These are phyloP conservation scores for Nycteola revayana DNA, from an alignment of 2,888 invertebrate genomes.

Conservation along the genomic window DNA sequence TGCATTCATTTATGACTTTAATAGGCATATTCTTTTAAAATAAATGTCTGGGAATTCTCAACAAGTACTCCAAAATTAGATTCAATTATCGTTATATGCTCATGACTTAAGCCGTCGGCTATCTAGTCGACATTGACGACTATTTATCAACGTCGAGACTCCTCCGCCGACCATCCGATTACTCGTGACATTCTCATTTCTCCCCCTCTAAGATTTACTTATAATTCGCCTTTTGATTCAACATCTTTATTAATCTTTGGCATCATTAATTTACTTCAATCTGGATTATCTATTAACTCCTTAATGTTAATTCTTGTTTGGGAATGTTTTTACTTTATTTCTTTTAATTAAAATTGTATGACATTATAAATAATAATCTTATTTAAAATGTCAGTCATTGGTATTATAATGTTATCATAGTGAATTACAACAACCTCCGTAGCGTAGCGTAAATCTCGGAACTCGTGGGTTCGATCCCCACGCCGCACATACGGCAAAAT, in stretches of 20 bases:
- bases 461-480: no score
- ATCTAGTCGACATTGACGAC: conserved; percentile 42
- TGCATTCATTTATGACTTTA: no score
- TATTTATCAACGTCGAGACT: conserved; percentile 72
- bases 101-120: conserved; percentile 15
- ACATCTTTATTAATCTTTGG: conserved; percentile 59
- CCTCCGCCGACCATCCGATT: conserved; percentile 67
- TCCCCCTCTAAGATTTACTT: conserved; percentile 62
- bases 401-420: no score
- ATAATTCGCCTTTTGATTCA: conserved; percentile 73
- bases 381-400: no score
- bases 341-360: conserved; percentile 5
- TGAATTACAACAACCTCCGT: no score
- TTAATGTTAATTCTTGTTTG: no score
- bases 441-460: no score
- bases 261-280: conserved; percentile 72
- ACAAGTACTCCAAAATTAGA: not conserved
- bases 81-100: conserved; percentile 1
- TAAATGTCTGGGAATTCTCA: no score
- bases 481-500: no score
- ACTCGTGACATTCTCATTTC: conserved; percentile 75
- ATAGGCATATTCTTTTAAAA: no score
- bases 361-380: no score
- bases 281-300: conserved; percentile 43
- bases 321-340: conserved; percentile 22